Conservation (phyloP, 2,797 vertebrate genomes). For the Varecia variegata region DNA sequence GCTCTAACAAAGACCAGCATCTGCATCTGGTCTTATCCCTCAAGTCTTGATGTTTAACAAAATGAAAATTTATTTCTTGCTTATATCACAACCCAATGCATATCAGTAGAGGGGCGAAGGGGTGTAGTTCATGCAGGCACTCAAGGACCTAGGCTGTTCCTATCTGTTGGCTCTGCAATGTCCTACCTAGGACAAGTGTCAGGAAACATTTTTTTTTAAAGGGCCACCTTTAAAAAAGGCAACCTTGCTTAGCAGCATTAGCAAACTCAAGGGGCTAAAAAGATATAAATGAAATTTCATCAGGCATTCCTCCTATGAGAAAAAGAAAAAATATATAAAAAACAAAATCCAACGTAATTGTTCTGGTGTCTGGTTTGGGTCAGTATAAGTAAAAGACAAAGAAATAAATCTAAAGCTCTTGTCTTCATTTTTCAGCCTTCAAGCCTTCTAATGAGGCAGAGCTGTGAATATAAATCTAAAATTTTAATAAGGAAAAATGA, state of each 20-base stretch:
- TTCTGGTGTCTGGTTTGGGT: constrained; percentile 48
- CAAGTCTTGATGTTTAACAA: neutral
- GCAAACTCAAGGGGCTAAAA: neutral
- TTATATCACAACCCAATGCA: neutral
- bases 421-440: constrained; percentile 61
- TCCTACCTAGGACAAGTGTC: neutral
- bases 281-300: neutral
- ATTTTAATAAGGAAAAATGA: constrained; percentile 69
- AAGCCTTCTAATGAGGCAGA: constrained; percentile 55
- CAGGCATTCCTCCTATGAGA: neutral
- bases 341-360: neutral
- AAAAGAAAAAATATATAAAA: neutral
- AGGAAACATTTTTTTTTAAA: constrained; percentile 24
- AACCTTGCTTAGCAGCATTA: neutral
- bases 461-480: constrained; percentile 57
- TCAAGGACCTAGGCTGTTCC: neutral
- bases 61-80: neutral
- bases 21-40: neutral
- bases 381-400: constrained; percentile 52
- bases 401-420: constrained; percentile 59
- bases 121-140: neutral
- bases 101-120: neutral
- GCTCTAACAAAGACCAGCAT: neutral
- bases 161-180: neutral
- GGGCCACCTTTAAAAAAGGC: neutral